phyloP scores from a whole-genome alignment of 2,888 invertebrate species.

The Thyatira batis region DNA sequence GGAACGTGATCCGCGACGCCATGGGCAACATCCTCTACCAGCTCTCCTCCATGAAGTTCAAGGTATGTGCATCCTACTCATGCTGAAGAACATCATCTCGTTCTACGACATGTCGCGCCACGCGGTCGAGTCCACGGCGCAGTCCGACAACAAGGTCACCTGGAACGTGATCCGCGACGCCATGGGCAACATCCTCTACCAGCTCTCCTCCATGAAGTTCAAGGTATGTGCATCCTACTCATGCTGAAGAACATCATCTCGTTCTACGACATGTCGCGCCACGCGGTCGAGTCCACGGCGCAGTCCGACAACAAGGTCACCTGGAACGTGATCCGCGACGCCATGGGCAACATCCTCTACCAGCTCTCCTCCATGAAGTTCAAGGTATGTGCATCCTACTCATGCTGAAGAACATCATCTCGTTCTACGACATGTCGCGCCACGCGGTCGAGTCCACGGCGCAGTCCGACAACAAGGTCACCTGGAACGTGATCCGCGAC shows the following conservation, averaged over 20 bases:
- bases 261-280: constrained; percentile 98
- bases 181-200: too few species aligned
- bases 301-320: constrained; percentile 99
- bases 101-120: constrained; percentile 99
- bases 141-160: constrained; percentile 98
- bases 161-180: constrained; percentile 99
- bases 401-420: constrained; percentile 99
- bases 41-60: too few species aligned
- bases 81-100: constrained; percentile 99
- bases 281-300: constrained; percentile 99
- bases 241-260: constrained; percentile 99
- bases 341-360: too few species aligned
- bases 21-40: too few species aligned
- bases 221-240: too few species aligned
- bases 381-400: too few species aligned
- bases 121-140: constrained; percentile 99
- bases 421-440: constrained; percentile 99
- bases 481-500: constrained; percentile 98
- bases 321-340: constrained; percentile 98
- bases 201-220: too few species aligned
- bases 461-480: constrained; percentile 98
- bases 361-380: too few species aligned
- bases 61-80: too few species aligned
- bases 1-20: constrained; percentile 98
- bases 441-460: constrained; percentile 99